Evolutionary conservation across 92 coral and sea anemone species (phyloP), one percentile per base, ranked within the genome.

Genomic region (Pocillopora meandrina): DNA sequence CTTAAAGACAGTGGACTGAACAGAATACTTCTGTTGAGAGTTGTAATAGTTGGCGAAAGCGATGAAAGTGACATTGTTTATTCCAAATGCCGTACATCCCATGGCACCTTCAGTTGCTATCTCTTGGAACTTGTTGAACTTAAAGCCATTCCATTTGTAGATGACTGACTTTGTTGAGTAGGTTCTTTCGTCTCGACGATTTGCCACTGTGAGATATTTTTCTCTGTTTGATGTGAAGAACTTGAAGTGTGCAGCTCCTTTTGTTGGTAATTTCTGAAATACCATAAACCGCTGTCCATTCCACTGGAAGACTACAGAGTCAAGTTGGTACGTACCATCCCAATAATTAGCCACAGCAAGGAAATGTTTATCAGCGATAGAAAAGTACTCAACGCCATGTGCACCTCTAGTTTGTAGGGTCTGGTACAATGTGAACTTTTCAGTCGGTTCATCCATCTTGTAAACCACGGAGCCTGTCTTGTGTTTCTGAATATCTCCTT

Each of bases 301-400:
- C 81, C 61, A 52, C 61, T 26, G 31, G 31, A 26, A 26, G 1
- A 26, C 31, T 26, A 26, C 31, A 26, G 31, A 26, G 31, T 26
- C 31, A 26, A 26, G 31, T 26, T 26, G 31, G 65, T 42, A 0
- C 3, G 61, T 76, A 1, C 35, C 68, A 19, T 26, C 81, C 10
- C 9, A 19, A 76, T 76, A 5, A 58, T 80, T 80, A 47, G 90
- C 90, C 15, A 86, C 65, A 63, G 70, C 90, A 10, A 86, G 90
- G 61, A 55, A 86, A 23, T 84, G 88, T 20, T 10, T 56, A 12
- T 84, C 89, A 47, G 74, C n/a, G 70, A 89, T 89, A 14, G 86
- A 33, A 77, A 80, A 19, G 16, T 52, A 26, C 77, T 86, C 15
- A 55, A 26, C 31, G 31, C 31, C 31, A 26, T 26, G 1, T 26